Evolutionary conservation across 2,797 vertebrate genomes (phyloP), one percentile per base, ranked within the genome.

Genomic region (Dryobates pubescens): DNA sequence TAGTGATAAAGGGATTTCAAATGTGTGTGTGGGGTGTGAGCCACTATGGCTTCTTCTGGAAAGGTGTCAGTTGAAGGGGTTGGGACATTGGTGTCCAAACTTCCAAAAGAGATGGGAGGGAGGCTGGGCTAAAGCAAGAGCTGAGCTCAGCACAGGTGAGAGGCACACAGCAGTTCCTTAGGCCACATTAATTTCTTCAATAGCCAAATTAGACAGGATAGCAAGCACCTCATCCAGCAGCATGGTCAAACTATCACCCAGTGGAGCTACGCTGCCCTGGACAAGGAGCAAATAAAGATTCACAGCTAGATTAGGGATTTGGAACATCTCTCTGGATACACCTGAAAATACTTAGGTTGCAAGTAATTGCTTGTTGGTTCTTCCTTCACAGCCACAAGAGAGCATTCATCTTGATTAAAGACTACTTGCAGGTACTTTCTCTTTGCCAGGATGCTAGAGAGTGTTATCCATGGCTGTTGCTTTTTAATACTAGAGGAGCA

Each of bases 381-480:
- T 75, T 75, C 51, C 32, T 70, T 85, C 38, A 17, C 23, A 54
- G 59, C 36, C 70, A 7, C 5, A 5, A 75, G 63, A 74, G 79
- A 72, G 5, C 58, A 86, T 89, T 93, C 47, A 29, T 96, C 79
- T 93, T 75, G 79, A 80, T 90, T 88, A 90, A 83, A 70, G 56
- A 77, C 68, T 81, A 69, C 87, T 93, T 93, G 47, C 34, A 92
- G 73, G 51, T 91, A 83, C 85, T 90, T 89, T 24, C 59, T 75
- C 73, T 88, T 74, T 81, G 65, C 82, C 32, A 74, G 65, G 72
- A 18, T 17, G 13, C 70, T 68, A 26, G 54, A 61, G 18, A 67
- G 29, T 43, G 19, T 85, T 94, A 92, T 92, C 76, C 45, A n/a
- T 2, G 30, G 79, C 53, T 2, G 0, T n/a, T 81, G 53, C 47